Conservation (phyloP, 2,797 vertebrate species). For the Mormyrus proboscirostris region DNA sequence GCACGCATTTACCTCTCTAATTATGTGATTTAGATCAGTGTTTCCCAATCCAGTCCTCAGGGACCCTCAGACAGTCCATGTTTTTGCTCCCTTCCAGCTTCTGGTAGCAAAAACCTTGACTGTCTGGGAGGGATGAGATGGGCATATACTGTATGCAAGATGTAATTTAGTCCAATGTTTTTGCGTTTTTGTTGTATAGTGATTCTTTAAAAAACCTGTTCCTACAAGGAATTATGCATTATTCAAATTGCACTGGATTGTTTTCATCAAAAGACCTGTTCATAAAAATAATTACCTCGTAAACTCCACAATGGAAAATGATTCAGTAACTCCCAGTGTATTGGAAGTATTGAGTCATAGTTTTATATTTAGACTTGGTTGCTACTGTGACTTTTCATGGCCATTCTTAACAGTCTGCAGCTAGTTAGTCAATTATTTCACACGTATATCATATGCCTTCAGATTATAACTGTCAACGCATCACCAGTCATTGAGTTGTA, state of each 20-base stretch:
- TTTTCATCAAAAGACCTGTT: not conserved
- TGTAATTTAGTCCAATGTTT: not conserved
- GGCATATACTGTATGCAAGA: not conserved
- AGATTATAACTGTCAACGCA: not conserved
- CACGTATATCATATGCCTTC: not conserved
- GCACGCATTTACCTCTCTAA: not conserved
- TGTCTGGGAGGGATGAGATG: not conserved
- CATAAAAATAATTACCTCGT: not conserved
- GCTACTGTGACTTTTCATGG: not conserved
- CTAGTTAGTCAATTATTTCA: not conserved
- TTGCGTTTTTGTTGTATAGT: not conserved
- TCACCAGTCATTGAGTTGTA: not conserved
- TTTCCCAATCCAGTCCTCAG: not conserved
- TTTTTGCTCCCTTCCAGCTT: not conserved
- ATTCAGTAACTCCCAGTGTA: not conserved
- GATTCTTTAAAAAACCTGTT: not conserved
- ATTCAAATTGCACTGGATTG: not conserved
- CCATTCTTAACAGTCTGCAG: not conserved
- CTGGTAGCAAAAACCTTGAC: not conserved
- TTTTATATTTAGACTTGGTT: not conserved
- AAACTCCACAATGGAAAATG: not conserved
- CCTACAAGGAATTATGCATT: not conserved
- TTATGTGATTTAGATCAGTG: not conserved
- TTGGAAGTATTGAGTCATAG: not conserved
- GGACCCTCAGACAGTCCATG: not conserved